Conservation (phyloP, 2,797 vertebrate genomes). For the Spatula versicolor region DNA sequence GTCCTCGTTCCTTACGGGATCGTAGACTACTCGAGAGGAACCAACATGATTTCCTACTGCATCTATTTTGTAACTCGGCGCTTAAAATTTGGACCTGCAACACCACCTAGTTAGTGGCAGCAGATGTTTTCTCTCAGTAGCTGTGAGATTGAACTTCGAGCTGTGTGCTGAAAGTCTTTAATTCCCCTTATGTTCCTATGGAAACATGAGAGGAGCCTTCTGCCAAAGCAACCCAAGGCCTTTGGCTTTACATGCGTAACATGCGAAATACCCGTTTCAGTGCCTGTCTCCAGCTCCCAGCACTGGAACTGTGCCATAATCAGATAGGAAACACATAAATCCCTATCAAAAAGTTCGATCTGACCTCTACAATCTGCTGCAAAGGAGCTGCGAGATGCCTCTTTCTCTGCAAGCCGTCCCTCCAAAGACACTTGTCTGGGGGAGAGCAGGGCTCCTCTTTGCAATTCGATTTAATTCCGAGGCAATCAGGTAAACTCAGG, state of each 20-base stretch:
- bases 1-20: background rate
- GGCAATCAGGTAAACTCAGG: background rate
- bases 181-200: constrained; percentile 53
- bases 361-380: constrained; percentile 22
- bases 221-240: constrained; percentile 3
- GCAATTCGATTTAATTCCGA: background rate
- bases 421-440: background rate
- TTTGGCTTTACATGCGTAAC: background rate
- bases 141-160: constrained; percentile 20
- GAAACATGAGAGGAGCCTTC: constrained; percentile 29
- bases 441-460: background rate
- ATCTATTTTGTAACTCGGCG: background rate
- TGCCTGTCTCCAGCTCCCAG: background rate
- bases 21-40: background rate
- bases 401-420: background rate
- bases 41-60: background rate
- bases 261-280: background rate
- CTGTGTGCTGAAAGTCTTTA: constrained; percentile 4
- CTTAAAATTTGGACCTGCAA: background rate
- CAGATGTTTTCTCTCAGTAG: constrained; percentile 46
- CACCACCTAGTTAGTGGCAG: background rate
- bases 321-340: background rate
- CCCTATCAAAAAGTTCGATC: background rate
- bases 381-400: background rate
- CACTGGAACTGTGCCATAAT: background rate